Base-by-base conservation (phyloP, 2,113 vertebrate species). In the Solenodon paradoxus region DNA sequence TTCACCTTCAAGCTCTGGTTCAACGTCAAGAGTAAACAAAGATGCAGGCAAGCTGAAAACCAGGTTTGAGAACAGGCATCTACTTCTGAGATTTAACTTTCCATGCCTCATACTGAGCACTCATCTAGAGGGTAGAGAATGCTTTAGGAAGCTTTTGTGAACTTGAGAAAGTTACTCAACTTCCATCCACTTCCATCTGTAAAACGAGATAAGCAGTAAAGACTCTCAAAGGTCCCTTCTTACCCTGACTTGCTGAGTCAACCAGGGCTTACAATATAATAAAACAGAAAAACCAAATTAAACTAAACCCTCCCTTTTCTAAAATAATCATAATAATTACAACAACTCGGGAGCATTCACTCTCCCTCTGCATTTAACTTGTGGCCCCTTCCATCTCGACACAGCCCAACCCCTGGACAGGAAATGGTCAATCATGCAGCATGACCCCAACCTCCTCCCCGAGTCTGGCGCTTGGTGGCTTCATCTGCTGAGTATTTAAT, bases 401-500 rank as follows among this genome's bases (percentile, higher is more conserved):
- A 22, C 45, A 28, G 74, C 15, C 57, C 10, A 64, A 19, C 40
- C n/a, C 79, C 64, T 2, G 2, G 81, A 75, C 71, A 75, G 97
- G 93, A 96, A 93, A 74, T 30, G 51, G 64, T 38, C 87, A 68
- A 32, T 75, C 15, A 19, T 80, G 12, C 53, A 30, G 61, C 22
- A 20, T 15, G 7, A 38, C 28, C 82, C 90, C 61, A 2, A 26
- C 19, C 17, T 61, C 75, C 68, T 72, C 49, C n/a, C n/a, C n/a
- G n/a, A n/a, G 17, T 93, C 93, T 92, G 83, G 96, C 20, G 1
- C 22, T n/a, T 0, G 0, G 35, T 61, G 78, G 59, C 59, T 92
- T 91, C 75, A 89, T 96, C 89, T 93, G 57, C 82, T 57, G 90
- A 95, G 93, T 49, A 85, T 96, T 97, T 95, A 88, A 96, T 95